phyloP scores from a whole-genome alignment of 2,797 vertebrate species.

The Centropyge bicolor region DNA sequence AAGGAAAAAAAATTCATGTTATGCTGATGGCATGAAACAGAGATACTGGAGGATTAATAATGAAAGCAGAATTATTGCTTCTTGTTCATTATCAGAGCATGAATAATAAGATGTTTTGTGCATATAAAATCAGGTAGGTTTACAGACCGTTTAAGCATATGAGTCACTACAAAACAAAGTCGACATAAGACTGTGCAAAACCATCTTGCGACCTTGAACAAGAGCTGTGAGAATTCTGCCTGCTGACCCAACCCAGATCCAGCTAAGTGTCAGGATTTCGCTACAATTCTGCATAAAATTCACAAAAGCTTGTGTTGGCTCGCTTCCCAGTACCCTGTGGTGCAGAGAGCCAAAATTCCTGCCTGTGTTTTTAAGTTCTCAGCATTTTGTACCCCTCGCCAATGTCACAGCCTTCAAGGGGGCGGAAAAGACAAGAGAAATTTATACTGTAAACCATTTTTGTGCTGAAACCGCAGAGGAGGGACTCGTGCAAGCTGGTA shows the following conservation, averaged over 20 bases:
- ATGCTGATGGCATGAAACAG: background rate
- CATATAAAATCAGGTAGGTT: background rate
- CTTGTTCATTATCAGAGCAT: slow-evolving; percentile 11
- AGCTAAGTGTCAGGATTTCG: slow-evolving; percentile 78
- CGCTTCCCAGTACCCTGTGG: slow-evolving; percentile 76
- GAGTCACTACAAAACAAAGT: slow-evolving; percentile 26
- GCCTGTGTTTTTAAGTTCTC: slow-evolving; percentile 79
- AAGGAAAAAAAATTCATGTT: background rate
- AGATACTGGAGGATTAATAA: slow-evolving; percentile 18
- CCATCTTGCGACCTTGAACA: slow-evolving; percentile 66
- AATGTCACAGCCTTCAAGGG: slow-evolving; percentile 81
- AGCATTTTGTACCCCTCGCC: slow-evolving; percentile 78
- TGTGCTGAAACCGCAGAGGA: slow-evolving; percentile 72
- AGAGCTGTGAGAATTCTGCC: slow-evolving; percentile 71
- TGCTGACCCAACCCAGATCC: slow-evolving; percentile 70
- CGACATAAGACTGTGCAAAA: slow-evolving; percentile 27
- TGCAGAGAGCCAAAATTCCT: slow-evolving; percentile 77
- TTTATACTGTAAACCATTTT: slow-evolving; percentile 77
- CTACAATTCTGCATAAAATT: slow-evolving; percentile 75
- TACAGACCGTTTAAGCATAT: slow-evolving; percentile 20
- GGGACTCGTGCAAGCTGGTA: slow-evolving; percentile 68
- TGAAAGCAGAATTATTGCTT: slow-evolving; percentile 8
- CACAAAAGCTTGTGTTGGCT: slow-evolving; percentile 81
- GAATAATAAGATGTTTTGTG: slow-evolving; percentile 6
- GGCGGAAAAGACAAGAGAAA: slow-evolving; percentile 71